phyloP scores from a whole-genome alignment of 2,797 vertebrate species.

The Phataginus tricuspis region DNA sequence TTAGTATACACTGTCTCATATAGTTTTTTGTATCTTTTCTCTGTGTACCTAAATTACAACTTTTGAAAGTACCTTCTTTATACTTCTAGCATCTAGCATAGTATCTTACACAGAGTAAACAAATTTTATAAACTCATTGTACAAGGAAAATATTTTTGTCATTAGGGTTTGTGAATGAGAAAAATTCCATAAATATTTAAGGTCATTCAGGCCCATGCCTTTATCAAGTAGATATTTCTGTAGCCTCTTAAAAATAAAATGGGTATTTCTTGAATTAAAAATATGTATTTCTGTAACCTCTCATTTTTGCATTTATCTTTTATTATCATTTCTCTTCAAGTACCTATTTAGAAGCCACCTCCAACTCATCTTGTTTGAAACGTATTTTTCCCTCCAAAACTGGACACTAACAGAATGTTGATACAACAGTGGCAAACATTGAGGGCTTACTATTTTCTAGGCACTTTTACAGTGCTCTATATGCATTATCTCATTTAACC shows the following conservation, averaged over 20 bases:
- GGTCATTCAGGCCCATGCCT: background rate
- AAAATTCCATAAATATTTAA: constrained; percentile 15
- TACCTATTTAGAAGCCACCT: background rate
- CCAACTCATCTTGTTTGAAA: background rate
- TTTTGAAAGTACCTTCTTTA: background rate
- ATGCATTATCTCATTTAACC: background rate
- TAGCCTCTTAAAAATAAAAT: background rate
- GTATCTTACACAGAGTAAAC: constrained; percentile 35
- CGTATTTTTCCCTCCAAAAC: background rate
- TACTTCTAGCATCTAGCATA: background rate
- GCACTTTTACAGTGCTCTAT: background rate
- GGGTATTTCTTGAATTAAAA: background rate
- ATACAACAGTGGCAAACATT: background rate
- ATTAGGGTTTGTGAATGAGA: constrained; percentile 42
- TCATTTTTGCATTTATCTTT: constrained; percentile 12
- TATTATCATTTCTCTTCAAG: constrained; percentile 14
- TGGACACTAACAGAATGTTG: background rate
- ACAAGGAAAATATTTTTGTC: constrained; percentile 5
- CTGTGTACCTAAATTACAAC: constrained; percentile 5
- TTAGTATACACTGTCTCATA: background rate
- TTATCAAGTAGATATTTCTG: constrained; percentile 3
- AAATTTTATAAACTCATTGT: constrained; percentile 15
- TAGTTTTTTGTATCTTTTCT: background rate
- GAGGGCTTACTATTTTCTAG: background rate
- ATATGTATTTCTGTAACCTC: background rate